Conservation (phyloP, 53 echinoderm and acorn worm species). For the Actinopyga echinites region DNA sequence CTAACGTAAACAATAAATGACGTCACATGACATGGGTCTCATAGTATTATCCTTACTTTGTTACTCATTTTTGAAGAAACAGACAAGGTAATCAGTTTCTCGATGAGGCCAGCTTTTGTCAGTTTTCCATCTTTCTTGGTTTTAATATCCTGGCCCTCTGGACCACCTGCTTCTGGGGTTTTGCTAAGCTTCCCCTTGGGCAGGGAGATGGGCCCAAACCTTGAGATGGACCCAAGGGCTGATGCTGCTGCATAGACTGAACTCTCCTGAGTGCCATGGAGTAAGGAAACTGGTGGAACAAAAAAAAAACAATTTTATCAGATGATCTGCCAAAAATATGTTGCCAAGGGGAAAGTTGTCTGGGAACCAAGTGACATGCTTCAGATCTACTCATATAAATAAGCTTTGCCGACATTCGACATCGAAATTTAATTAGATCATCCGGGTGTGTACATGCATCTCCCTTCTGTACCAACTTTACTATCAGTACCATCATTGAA, state of each 20-base stretch:
- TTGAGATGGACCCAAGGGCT: conserved; percentile 84
- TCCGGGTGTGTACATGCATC: no score
- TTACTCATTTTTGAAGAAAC: conserved; percentile 69
- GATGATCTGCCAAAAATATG: not conserved
- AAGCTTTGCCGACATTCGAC: no score
- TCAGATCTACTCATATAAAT: no score
- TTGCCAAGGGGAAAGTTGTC: no score
- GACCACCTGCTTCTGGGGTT: conserved; percentile 32
- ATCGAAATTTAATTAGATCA: no score
- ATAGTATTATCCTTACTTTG: no score
- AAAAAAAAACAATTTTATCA: not conserved
- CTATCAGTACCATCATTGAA: no score
- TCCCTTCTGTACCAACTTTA: no score
- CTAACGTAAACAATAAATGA: not conserved
- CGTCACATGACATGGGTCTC: no score
- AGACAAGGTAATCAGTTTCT: conserved; percentile 75
- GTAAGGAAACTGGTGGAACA: conserved; percentile 53
- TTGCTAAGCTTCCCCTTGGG: conserved; percentile 66
- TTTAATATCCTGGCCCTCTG: conserved; percentile 60
- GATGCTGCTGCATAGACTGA: conserved; percentile 76
- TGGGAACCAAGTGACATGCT: no score
- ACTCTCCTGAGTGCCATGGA: conserved; percentile 66
- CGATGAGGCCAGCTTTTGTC: conserved; percentile 62
- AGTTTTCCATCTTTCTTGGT: conserved; percentile 52
- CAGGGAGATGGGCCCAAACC: conserved; percentile 76